A percentile compares a stretch with the other conserved stretches of the same genome.
Evolutionary conservation across 2,113 vertebrate species (phyloP).

Genomic region (Struthidea cinerea): DNA sequence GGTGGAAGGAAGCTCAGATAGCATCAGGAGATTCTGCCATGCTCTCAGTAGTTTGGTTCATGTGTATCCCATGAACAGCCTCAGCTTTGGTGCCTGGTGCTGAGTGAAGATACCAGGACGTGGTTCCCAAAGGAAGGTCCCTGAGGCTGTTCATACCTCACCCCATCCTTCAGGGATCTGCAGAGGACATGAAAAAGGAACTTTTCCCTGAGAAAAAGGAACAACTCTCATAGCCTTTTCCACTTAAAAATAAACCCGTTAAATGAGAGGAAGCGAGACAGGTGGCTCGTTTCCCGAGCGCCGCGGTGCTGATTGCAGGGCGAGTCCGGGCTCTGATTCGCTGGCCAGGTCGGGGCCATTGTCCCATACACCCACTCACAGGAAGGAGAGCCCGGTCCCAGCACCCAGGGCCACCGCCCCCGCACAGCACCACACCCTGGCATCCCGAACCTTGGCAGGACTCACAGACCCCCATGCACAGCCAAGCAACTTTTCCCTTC

Average conservation of each 20-base stretch:
- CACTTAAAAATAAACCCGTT: slow-evolving; percentile 10
- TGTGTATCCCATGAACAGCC: not conserved
- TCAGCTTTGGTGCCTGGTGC: not conserved
- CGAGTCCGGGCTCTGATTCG: not conserved
- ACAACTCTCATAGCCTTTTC: not conserved
- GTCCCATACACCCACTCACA: not conserved
- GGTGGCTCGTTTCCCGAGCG: not conserved
- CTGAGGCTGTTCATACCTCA: not conserved
- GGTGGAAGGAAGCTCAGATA: not conserved
- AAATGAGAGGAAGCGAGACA: slow-evolving; percentile 11
- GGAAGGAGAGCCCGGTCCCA: not conserved
- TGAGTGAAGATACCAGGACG: not conserved
- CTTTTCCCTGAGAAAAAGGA: slow-evolving; percentile 20
- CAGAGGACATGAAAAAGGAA: not conserved
- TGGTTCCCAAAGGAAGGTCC: not conserved
- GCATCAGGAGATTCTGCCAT: not conserved
- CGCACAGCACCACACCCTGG: not conserved
- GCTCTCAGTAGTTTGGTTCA: not conserved
- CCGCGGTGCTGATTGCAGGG: not conserved
- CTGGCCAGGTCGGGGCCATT: not conserved
- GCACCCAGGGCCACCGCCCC: accelerated
- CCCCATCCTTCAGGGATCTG: not conserved
- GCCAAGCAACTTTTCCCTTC: not conserved
- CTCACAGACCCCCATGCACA: not conserved
- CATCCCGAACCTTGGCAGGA: accelerated